Percentiles rank a stretch among this genome's conserved stretches.
phyloP scores from a whole-genome alignment of 2,113 vertebrate species.

The Nansenia antarctica region DNA sequence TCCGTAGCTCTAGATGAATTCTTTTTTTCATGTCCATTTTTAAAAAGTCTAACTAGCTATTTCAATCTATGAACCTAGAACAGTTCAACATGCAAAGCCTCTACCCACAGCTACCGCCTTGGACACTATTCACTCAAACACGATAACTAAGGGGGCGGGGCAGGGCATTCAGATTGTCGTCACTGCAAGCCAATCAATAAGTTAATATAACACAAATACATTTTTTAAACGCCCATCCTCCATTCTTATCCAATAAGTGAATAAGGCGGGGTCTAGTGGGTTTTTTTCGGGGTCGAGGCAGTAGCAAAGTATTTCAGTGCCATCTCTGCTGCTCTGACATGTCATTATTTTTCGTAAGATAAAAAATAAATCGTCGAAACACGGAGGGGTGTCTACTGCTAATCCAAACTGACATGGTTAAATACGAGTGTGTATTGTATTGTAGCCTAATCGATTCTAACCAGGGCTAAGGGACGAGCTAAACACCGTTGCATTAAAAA shows the following conservation, averaged over 20 bases:
- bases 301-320: no score
- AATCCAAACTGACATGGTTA: no score
- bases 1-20: constrained; percentile 90
- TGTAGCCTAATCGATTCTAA: no score
- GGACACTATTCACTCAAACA: neutral
- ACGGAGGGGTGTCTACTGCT: no score
- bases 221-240: constrained; percentile 1
- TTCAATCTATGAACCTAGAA: neutral
- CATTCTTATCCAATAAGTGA: constrained; percentile 5
- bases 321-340: neutral
- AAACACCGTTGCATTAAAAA: no score
- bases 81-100: constrained; percentile 8
- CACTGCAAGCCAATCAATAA: neutral
- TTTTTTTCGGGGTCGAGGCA: no score
- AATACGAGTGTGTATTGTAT: no score
- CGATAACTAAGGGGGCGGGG: constrained; percentile 2
- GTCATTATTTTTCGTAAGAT: no score
- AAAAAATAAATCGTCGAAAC: no score
- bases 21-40: constrained; percentile 89
- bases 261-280: constrained; percentile 1
- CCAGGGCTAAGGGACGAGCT: no score
- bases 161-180: neutral
- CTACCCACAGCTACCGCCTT: neutral
- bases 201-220: neutral
- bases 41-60: neutral